Base-by-base conservation (phyloP, 2,888 invertebrate species). In the Drosophila lacicola region DNA sequence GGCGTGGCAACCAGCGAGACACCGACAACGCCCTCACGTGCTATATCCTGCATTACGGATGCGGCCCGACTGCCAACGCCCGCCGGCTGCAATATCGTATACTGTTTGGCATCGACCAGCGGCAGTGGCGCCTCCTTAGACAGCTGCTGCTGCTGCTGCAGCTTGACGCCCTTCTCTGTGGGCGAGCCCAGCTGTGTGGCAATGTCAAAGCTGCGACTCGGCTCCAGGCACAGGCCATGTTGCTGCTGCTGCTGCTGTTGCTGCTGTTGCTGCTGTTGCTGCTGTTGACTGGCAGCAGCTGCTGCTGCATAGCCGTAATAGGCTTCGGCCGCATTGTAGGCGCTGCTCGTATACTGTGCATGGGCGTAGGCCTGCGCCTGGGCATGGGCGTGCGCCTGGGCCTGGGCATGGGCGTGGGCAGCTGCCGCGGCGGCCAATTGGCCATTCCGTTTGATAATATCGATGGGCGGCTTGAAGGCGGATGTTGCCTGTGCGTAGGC, bases 61-160 rank as follows among this genome's bases (percentile, higher is more conserved):
- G 96, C 96, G 0, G 96, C 96, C 53, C 96, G 94, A 21, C 97
- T 96, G 4, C 96, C 96, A 0, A 95, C 94, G 34, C 95, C 96
- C 11, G 97, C 97, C 1, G 97, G 97, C 92, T 97, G 97, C 73
- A 97, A 93, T 80, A 97, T 97, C 69, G 97, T 97, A 91, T 97
- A 97, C 91, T 97, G 97, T 93, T 97, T 97, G 69, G 95, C 95
- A 70, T 91, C 91, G 19, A 74, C 69, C 64, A 58, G 66, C 41
- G 67, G 44, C 58, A 29, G 44, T n/a, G 44, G 44, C 53, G 36
- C 46, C 41, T 51, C 14, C 14, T 21, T 44, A 5, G 19, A 0
- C 14, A 66, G 13, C 29, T 4, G 36, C 33, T 56, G 36, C 21
- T 56, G 56, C 14, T 17, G 34, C 25, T 46, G 50, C 9, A 51